Conservation (phyloP, 2,113 vertebrate species). For the Crotalus viridis region DNA sequence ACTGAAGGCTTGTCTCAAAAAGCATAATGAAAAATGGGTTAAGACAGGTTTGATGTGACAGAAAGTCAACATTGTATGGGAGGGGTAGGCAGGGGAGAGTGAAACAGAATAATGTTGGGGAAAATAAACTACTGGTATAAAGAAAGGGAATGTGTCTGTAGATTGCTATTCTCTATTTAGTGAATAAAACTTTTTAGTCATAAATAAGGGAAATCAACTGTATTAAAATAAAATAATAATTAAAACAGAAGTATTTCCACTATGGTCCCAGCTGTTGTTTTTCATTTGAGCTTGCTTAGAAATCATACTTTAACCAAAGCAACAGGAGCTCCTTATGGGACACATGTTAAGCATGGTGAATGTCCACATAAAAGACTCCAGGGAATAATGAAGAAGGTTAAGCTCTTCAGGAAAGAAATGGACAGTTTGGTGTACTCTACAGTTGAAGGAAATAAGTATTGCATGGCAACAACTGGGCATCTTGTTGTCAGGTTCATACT, state of each 20-base stretch:
- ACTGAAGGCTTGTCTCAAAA: background rate
- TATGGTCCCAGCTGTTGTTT: background rate
- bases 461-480: background rate
- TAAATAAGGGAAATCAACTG: background rate
- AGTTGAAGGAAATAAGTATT: background rate
- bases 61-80: background rate
- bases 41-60: background rate
- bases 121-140: background rate
- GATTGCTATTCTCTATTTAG: background rate
- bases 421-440: background rate
- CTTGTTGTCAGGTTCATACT: background rate
- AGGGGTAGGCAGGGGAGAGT: background rate
- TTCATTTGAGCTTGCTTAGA: background rate
- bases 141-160: background rate
- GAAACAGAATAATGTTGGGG: background rate
- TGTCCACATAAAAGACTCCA: background rate
- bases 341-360: background rate
- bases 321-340: background rate
- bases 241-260: background rate
- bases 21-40: background rate
- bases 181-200: background rate
- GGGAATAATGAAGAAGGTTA: background rate
- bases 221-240: background rate
- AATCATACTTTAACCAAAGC: background rate
- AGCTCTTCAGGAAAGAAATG: background rate